Base-by-base conservation (phyloP, 2,888 invertebrate species). In the Drosophila mayaguana region DNA sequence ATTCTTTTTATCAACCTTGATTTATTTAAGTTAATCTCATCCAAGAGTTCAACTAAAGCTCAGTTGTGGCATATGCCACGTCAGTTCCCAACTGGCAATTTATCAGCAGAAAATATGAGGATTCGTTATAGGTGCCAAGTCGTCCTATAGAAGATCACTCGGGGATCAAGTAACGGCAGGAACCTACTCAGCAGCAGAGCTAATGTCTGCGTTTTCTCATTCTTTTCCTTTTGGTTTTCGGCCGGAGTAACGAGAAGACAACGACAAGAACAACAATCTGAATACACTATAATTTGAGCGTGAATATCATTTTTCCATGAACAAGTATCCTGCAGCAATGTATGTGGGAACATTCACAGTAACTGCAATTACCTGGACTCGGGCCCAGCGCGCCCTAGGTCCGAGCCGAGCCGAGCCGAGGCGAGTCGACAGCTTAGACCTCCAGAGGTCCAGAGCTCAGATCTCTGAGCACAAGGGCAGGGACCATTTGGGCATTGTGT, bases 301-400 rank as follows among this genome's bases (percentile, higher is more conserved):
- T 85, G 90, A 87, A 87, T 87, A 87, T 89, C 86, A 87, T 87
- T 89, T 87, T 89, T 87, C 88, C 86, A 89, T 89, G 86, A 87
- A 87, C 86, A 87, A 87, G 86, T 89, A 89, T 83, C 86, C 86
- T 87, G 83, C 68, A 89, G 86, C 90, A 75, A 76, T 81, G 79
- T 54, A 85, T 88, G 88, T 89, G 90, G 88, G 86, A 88, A 88
- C 85, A 88, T 89, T 88, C 89, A 89, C 88, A 86, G 86, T 85
- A 88, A 89, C 88, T 89, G 86, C 86, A 86, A 89, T 88, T 89
- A 86, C 88, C 67, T 62, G 69, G 53, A 22, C 69, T 56, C 25
- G 63, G 55, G 63, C 51, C 66, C 32, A 64, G 53, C 59, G 20
- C 59, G 62, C 32, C n/a, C n/a, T 51, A 32, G 46, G 42, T 43